Evolutionary conservation across 2,797 vertebrate species (phyloP).

Genomic region (Somateria mollissima): DNA sequence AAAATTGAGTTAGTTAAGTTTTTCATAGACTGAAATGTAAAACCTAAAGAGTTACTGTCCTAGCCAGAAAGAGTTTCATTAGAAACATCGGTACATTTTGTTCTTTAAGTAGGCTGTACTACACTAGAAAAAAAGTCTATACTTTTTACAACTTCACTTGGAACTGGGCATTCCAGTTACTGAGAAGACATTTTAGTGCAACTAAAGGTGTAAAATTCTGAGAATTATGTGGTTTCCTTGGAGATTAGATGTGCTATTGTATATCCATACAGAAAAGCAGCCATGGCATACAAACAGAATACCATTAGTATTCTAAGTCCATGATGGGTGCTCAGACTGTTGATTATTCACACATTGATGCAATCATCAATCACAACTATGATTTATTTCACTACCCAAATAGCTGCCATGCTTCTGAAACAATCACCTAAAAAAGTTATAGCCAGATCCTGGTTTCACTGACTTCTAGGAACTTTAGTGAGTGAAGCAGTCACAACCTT

Average conservation of each 20-base stretch:
- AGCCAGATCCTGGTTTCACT: background rate
- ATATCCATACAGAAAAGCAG: background rate
- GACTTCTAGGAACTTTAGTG: background rate
- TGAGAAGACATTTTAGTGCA: background rate
- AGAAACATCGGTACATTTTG: conserved; percentile 51
- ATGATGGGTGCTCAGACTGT: background rate
- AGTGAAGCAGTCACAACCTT: background rate
- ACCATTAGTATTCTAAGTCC: background rate
- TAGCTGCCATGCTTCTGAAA: background rate
- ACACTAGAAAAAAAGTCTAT: background rate
- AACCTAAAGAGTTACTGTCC: conserved; percentile 61
- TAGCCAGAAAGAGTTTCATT: conserved; percentile 56
- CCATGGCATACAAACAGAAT: background rate
- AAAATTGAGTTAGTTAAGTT: conserved; percentile 68
- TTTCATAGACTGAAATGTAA: conserved; percentile 66
- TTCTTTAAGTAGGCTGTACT: conserved; percentile 36
- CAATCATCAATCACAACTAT: background rate
- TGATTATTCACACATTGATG: background rate
- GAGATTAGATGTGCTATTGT: background rate
- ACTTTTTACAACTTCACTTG: background rate
- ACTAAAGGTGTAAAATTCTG: background rate
- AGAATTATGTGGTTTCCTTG: background rate
- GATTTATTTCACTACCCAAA: background rate
- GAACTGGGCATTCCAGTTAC: background rate
- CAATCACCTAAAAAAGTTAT: background rate